These are phyloP conservation scores for Coptotermes formosanus DNA, from an alignment of 1,140 invertebrate species.

Conservation along the genomic window DNA sequence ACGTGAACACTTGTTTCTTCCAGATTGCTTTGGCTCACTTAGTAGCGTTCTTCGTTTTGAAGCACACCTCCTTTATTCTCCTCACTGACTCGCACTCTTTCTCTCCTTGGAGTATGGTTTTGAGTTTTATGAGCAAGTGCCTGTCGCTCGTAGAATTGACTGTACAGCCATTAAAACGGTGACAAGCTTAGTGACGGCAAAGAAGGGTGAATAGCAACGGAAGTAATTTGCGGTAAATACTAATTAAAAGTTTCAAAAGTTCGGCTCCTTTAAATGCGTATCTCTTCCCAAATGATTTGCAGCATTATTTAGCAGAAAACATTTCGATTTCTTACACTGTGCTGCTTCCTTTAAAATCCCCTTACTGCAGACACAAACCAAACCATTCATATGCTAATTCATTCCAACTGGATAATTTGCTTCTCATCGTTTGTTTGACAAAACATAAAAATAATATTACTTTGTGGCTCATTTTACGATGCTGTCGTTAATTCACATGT, in stretches of 20 bases:
- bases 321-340: neutral
- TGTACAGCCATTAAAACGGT: neutral
- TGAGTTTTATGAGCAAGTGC: too few species aligned
- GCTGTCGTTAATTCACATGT: too few species aligned
- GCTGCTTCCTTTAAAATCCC: neutral
- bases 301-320: neutral
- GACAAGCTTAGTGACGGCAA: neutral
- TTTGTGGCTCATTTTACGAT: too few species aligned
- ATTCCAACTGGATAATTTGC: neutral
- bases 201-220: neutral
- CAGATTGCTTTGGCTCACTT: too few species aligned
- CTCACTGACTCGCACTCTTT: too few species aligned
- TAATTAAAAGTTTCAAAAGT: slow-evolving; percentile 6
- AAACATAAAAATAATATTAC: neutral
- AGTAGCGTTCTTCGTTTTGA: too few species aligned
- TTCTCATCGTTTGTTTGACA: neutral
- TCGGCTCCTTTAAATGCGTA: neutral
- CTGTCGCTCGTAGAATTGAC: neutral
- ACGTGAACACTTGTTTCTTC: too few species aligned
- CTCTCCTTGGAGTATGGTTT: too few species aligned
- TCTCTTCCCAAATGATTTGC: neutral
- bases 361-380: neutral
- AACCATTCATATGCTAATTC: neutral
- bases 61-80: too few species aligned
- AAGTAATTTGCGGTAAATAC: neutral